Evolutionary conservation across 2,797 vertebrate genomes (phyloP).

Genomic region (Thamnophis elegans): DNA sequence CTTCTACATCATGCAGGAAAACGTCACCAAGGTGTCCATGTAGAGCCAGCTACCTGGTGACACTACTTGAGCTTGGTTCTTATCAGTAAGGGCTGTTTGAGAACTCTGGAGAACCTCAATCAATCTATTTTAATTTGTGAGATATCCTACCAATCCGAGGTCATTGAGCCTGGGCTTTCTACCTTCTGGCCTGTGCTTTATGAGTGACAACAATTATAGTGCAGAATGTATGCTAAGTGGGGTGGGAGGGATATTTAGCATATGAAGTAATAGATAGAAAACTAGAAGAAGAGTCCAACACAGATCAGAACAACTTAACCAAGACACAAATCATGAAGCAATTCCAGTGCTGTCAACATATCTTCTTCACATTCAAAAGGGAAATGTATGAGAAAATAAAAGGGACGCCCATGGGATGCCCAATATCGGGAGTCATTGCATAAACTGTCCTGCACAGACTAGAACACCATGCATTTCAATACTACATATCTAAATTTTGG

Average conservation of each 20-base stretch:
- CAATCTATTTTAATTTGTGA: background rate
- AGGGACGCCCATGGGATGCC: background rate
- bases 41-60: background rate
- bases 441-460: background rate
- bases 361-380: background rate
- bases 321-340: background rate
- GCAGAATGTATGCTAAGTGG: background rate
- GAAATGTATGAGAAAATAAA: background rate
- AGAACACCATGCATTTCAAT: background rate
- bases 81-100: background rate
- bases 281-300: background rate
- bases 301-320: background rate
- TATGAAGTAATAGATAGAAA: background rate
- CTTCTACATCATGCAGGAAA: background rate
- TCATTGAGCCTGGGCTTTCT: background rate
- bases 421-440: background rate
- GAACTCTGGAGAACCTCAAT: background rate
- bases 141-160: background rate
- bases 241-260: background rate
- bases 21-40: background rate
- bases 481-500: background rate
- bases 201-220: background rate
- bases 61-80: background rate
- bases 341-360: background rate
- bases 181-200: background rate